Conservation (phyloP, 1,140 invertebrate species). For the Eueides isabella region DNA sequence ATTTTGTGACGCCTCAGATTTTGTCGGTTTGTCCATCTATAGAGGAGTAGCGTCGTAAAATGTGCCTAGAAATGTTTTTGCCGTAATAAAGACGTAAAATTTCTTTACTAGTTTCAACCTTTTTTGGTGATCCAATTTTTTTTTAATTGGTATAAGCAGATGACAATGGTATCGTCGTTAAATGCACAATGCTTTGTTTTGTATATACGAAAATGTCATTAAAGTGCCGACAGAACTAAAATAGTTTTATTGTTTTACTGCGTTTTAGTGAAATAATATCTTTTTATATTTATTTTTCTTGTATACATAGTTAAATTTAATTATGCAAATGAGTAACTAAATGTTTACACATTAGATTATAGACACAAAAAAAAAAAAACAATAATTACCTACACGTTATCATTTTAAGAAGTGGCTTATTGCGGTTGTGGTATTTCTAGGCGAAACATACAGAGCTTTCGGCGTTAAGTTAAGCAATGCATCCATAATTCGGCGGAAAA, state of each 20-base stretch:
- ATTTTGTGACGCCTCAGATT: conserved; percentile 54
- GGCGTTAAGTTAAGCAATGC: too few relatives aligned
- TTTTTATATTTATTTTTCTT: not conserved
- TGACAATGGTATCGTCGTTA: conserved; percentile 42
- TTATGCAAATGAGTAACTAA: too few relatives aligned
- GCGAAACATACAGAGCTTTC: too few relatives aligned
- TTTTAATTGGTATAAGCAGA: conserved; percentile 43
- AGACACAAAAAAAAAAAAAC: too few relatives aligned
- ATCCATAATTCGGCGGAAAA: too few relatives aligned
- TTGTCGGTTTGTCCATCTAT: conserved; percentile 58
- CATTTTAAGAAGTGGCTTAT: too few relatives aligned
- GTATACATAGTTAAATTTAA: too few relatives aligned
- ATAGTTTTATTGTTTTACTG: conserved; percentile 2
- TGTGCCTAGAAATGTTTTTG: conserved; percentile 64
- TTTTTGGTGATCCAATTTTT: conserved; percentile 60
- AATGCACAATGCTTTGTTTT: conserved; percentile 60
- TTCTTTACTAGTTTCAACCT: conserved; percentile 49
- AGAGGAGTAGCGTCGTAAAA: conserved; percentile 58
- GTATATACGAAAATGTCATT: conserved; percentile 21
- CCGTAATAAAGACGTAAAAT: conserved; percentile 70
- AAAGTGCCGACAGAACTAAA: conserved; percentile 7
- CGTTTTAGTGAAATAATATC: not conserved
- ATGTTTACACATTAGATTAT: too few relatives aligned
- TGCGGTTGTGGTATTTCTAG: too few relatives aligned
- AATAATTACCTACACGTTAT: too few relatives aligned